Percentiles rank a stretch among this genome's conserved stretches.
These are phyloP conservation scores for Allygus modestus DNA, from an alignment of 2,888 invertebrate genomes.

Conservation along the genomic window DNA sequence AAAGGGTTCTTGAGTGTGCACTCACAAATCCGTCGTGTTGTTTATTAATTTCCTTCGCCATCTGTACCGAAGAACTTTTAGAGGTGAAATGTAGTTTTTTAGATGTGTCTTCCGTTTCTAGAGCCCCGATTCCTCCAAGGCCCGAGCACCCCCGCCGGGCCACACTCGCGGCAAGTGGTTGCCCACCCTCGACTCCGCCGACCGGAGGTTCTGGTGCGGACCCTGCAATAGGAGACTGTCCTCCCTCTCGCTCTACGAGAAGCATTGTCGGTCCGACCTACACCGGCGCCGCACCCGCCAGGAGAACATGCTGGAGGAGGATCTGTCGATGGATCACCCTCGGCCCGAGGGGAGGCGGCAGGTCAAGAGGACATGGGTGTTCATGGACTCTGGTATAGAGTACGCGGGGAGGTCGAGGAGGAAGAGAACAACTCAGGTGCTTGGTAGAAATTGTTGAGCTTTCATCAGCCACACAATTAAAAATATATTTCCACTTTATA, in stretches of 20 bases:
- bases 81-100: no score
- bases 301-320: conserved; percentile 78
- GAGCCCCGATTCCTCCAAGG: conserved; percentile 20
- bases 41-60: no score
- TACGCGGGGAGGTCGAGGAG: conserved; percentile 12
- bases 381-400: conserved; percentile 61
- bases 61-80: no score
- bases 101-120: no score
- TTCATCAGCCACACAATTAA: no score
- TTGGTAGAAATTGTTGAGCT: no score
- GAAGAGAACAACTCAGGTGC: conserved; percentile 47
- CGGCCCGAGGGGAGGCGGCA: conserved; percentile 68
- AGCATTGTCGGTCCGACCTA: conserved; percentile 84
- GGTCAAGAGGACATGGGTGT: conserved; percentile 68
- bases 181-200: conserved; percentile 75
- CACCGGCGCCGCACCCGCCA: conserved; percentile 83
- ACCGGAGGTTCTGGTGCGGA: conserved; percentile 83
- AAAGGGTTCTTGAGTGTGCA: no score
- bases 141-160: conserved; percentile 80
- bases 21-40: no score
- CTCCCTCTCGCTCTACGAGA: conserved; percentile 85
- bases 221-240: conserved; percentile 88
- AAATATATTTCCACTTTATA: conserved; percentile 2
- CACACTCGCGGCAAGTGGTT: conserved; percentile 91
- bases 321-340: conserved; percentile 50